Conservation (phyloP, 1,140 invertebrate species). For the Artemia franciscana region DNA sequence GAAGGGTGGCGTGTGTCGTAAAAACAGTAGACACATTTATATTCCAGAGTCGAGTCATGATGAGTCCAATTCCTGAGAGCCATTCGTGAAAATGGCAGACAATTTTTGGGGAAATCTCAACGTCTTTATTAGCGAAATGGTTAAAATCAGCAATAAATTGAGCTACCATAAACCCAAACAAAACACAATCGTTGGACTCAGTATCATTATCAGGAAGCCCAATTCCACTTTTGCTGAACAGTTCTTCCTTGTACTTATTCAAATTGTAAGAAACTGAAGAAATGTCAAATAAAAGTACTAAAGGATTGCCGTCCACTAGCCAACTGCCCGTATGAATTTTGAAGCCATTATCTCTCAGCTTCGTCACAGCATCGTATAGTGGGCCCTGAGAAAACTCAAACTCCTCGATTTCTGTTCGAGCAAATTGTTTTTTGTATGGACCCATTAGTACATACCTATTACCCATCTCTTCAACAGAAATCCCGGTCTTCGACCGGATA, state of each 20-base stretch:
- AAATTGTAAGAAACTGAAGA: conserved; percentile 87
- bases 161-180: conserved; percentile 85
- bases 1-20: conserved; percentile 92
- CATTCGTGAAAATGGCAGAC: conserved; percentile 96
- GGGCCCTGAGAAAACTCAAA: conserved; percentile 58
- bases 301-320: conserved; percentile 97
- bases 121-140: conserved; percentile 17
- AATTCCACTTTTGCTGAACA: conserved; percentile 61
- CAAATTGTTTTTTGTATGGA: conserved; percentile 84
- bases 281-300: conserved; percentile 93
- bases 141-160: conserved; percentile 66
- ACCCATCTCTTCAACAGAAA: conserved; percentile 94
- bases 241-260: conserved; percentile 81
- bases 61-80: conserved; percentile 85
- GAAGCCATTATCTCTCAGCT: conserved; percentile 61
- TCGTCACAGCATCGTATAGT: conserved; percentile 51
- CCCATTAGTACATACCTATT: conserved; percentile 85
- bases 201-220: conserved; percentile 86
- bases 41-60: conserved; percentile 56
- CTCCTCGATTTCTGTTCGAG: conserved; percentile 87
- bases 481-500: conserved; percentile 87
- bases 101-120: conserved; percentile 39
- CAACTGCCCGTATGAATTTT: conserved; percentile 86
- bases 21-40: conserved; percentile 91
- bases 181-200: conserved; percentile 90